Percentiles rank a stretch among this genome's conserved stretches.
Conservation (phyloP, 2,113 vertebrate species). For the Oryzias melastigma region DNA sequence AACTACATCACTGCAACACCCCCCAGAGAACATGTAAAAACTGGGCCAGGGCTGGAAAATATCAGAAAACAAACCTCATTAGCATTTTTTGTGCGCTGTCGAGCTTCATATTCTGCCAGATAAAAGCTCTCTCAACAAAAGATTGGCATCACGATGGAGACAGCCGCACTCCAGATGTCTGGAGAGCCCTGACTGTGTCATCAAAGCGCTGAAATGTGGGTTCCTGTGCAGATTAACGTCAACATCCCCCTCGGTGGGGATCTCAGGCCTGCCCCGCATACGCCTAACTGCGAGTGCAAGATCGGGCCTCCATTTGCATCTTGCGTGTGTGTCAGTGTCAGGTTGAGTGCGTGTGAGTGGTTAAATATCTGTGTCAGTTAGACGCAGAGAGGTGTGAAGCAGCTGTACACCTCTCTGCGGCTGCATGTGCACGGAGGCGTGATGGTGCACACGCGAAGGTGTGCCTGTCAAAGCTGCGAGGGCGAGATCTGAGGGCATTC, state of each 20-base stretch:
- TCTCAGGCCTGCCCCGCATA: conserved; percentile 21
- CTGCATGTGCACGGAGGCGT: conserved; percentile 44
- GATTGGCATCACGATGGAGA: conserved; percentile 49
- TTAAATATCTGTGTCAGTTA: conserved; percentile 67
- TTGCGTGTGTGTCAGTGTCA: conserved; percentile 17
- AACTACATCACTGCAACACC: conserved; percentile 19
- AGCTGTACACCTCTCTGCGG: conserved; percentile 49
- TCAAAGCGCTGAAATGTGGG: conserved; percentile 41
- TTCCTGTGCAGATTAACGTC: conserved; percentile 22
- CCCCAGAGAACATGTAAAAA: conserved; percentile 61
- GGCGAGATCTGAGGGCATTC: conserved; percentile 35
- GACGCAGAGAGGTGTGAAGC: conserved; percentile 50
- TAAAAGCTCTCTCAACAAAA: conserved; percentile 57
- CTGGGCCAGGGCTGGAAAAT: conserved; percentile 73
- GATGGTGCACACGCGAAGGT: conserved; percentile 38
- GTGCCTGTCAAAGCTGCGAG: conserved; percentile 49
- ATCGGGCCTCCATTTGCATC: conserved; percentile 27
- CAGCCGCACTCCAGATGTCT: conserved; percentile 27
- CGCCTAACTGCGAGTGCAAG: conserved; percentile 11
- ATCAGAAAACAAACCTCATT: conserved; percentile 63
- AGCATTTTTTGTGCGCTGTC: conserved; percentile 56
- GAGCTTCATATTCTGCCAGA: conserved; percentile 52
- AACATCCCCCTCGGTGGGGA: conserved; percentile 29
- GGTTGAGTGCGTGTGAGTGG: conserved; percentile 45
- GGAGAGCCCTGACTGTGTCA: conserved; percentile 15